Percentiles rank a stretch among this genome's conserved stretches.
Evolutionary conservation across 92 coral and sea anemone species (phyloP).

Genomic region (Montipora capitata): DNA sequence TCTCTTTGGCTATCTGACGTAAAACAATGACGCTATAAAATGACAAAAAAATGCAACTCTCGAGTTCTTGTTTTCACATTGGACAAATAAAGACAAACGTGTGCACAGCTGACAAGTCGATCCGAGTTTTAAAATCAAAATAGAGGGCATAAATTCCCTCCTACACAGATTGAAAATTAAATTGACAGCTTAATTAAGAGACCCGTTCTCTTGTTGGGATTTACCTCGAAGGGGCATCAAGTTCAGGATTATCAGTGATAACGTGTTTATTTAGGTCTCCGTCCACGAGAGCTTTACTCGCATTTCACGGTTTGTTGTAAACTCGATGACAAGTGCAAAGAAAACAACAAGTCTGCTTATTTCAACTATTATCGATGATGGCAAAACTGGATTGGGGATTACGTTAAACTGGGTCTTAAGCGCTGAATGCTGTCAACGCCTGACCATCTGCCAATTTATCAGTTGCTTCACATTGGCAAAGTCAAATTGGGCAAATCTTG

Average conservation of each 20-base stretch:
- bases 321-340: not conserved
- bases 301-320: too few relatives aligned
- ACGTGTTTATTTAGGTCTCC: too few relatives aligned
- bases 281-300: too few relatives aligned
- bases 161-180: not conserved
- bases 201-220: not conserved
- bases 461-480: not conserved
- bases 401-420: constrained; percentile 5
- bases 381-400: constrained; percentile 34
- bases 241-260: too few relatives aligned
- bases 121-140: not conserved
- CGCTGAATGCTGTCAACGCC: constrained; percentile 41
- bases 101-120: too few relatives aligned
- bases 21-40: too few relatives aligned
- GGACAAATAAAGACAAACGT: too few relatives aligned
- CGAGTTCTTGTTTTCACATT: too few relatives aligned
- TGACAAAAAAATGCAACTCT: too few relatives aligned
- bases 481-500: not conserved
- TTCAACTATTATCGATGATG: constrained; percentile 31
- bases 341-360: constrained; percentile 8
- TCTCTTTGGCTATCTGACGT: too few relatives aligned
- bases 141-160: not conserved
- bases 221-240: not conserved
- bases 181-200: not conserved
- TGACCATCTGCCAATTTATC: constrained; percentile 38